Percentiles rank a stretch among this genome's conserved stretches.
phyloP scores from a whole-genome alignment of 2,888 invertebrate genomes.

The Drosophila leonis region DNA sequence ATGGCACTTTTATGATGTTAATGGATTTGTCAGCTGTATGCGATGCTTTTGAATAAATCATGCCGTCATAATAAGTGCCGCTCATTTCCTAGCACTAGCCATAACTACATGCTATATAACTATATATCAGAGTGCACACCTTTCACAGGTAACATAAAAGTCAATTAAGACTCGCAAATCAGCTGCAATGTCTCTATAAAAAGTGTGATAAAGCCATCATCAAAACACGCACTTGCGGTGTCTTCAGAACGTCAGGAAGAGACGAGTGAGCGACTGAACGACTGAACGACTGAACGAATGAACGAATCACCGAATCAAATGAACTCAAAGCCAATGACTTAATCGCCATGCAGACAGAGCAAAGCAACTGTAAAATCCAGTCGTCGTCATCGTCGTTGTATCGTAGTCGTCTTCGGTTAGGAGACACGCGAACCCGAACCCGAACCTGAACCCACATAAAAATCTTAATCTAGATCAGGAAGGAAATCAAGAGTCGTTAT shows the following conservation, averaged over 20 bases:
- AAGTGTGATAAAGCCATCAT: conserved; percentile 68
- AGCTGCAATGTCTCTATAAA: conserved; percentile 50
- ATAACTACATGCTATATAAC: conserved; percentile 2
- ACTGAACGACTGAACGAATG: background rate
- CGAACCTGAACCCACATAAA: conserved; percentile 61
- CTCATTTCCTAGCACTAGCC: conserved; percentile 29
- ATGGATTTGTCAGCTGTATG: conserved; percentile 6
- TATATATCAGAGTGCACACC: conserved; percentile 21
- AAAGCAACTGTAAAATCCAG: conserved; percentile 59
- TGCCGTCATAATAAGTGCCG: conserved; percentile 20
- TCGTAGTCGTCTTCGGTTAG: background rate
- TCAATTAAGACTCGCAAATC: conserved; percentile 54
- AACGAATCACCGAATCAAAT: conserved; percentile 43
- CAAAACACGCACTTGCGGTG: conserved; percentile 59
- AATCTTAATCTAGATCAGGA: conserved; percentile 84
- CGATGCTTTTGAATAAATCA: conserved; percentile 9
- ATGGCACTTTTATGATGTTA: conserved; percentile 7
- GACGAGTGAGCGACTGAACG: conserved; percentile 1
- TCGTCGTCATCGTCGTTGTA: conserved; percentile 10
- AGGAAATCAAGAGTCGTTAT: conserved; percentile 85
- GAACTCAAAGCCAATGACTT: conserved; percentile 62
- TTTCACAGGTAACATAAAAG: conserved; percentile 45
- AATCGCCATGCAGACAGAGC: conserved; percentile 46
- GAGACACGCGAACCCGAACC: conserved; percentile 37
- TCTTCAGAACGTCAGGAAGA: conserved; percentile 47